Evolutionary conservation across 2,113 vertebrate species (phyloP), one percentile per base, ranked within the genome.

Genomic region (Lanius collurio): DNA sequence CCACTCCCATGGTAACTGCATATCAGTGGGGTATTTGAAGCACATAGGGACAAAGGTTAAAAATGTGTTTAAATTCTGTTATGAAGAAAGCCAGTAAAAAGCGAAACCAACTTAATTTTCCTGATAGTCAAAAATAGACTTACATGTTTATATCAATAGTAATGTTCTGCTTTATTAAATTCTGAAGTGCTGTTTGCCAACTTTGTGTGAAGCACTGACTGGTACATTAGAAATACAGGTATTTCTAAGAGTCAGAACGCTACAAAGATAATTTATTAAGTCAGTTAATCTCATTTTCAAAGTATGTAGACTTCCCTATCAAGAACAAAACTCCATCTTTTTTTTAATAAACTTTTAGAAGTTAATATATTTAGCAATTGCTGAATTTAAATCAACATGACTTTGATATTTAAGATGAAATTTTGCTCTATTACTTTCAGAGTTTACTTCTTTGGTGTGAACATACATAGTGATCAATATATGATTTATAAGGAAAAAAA

Each of bases 1-100:
- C 23, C 18, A 28, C 26, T 80, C 60, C 26, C 23, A 39, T 1
- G 2, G 35, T 68, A 84, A 41, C 30, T 68, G 44, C 0, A 0
- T 37, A 64, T 60, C 31, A 49, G 6, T 37, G 37, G 10, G 8
- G 19, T 42, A 19, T 79, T 71, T 94, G 74, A 87, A 84, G 21
- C 5, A 41, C 31, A n/a, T 7, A 62, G n/a, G 5, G 46, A 28
- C 10, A 68, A 79, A 89, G 24, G 78, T 39, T 21, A 46, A 77
- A 89, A 83, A 18, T 5, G 13, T 65, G 9, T 74, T 83, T 67
- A 42, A 52, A 35, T 83, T 80, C 47, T 64, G 6, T 37, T 64
- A 83, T 12, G 30, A 16, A 73, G 20, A 77, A 92, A 80, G 8
- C 6, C n/a, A 47, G 74, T 62, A 57, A 57, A 77, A 92, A 69